Conservation (phyloP, 2,113 vertebrate species). For the Petromus typicus region DNA sequence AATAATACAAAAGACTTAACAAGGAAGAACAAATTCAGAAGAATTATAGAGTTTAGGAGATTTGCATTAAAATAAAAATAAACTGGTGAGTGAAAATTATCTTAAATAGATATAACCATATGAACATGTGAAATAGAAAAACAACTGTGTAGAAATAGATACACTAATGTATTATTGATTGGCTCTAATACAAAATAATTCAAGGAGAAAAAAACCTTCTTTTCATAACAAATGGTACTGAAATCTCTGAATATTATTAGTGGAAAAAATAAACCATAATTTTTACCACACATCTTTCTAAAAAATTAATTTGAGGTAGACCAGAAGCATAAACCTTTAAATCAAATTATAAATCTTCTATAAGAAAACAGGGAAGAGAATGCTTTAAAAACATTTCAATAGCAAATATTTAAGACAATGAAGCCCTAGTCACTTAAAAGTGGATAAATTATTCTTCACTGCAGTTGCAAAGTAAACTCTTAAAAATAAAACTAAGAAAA, state of each 20-base stretch:
- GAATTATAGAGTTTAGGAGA: neutral
- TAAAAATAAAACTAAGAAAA: neutral
- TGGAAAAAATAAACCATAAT: neutral
- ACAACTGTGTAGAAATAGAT: neutral
- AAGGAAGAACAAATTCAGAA: neutral
- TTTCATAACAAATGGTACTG: neutral
- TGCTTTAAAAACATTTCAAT: neutral
- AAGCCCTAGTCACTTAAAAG: neutral
- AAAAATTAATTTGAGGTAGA: neutral
- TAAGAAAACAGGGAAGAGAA: neutral
- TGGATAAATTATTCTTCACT: neutral
- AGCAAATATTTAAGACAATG: neutral
- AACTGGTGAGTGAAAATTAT: neutral
- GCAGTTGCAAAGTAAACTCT: neutral
- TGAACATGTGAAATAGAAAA: neutral
- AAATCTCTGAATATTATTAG: neutral
- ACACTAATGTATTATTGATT: neutral
- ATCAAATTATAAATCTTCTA: neutral
- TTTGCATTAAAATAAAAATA: neutral
- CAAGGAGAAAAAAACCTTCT: neutral
- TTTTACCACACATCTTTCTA: neutral
- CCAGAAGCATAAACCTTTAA: neutral
- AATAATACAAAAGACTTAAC: neutral
- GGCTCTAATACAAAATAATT: neutral
- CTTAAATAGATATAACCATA: neutral